A percentile compares a stretch with the other conserved stretches of the same genome.
These are phyloP conservation scores for Hyperoplus lanceolatus DNA, from an alignment of 2,797 vertebrate genomes.

Conservation along the genomic window DNA sequence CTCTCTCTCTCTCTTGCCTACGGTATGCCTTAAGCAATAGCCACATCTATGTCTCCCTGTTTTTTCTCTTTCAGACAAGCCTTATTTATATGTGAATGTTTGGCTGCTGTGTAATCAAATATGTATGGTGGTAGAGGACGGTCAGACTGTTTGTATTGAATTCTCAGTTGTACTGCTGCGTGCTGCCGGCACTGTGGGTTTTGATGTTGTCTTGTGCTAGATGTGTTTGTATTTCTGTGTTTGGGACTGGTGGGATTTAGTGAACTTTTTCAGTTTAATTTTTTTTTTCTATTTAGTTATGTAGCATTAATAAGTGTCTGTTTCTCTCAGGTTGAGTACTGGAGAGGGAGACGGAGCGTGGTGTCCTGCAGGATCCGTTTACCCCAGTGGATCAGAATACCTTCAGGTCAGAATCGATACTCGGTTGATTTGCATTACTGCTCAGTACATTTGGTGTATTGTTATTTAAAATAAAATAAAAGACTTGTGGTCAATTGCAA, in stretches of 20 bases:
- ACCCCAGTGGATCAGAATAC: slow-evolving; percentile 90
- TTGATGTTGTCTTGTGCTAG: slow-evolving; percentile 24
- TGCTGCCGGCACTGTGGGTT: slow-evolving; percentile 4
- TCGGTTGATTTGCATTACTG: background rate
- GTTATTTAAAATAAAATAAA: slow-evolving; percentile 21
- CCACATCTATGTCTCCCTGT: slow-evolving; percentile 8
- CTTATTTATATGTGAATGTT: slow-evolving; percentile 42
- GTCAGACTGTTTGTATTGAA: slow-evolving; percentile 34
- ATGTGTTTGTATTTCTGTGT: slow-evolving; percentile 26
- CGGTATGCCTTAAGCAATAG: background rate
- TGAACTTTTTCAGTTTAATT: background rate
- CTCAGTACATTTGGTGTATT: background rate
- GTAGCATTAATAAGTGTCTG: slow-evolving; percentile 8
- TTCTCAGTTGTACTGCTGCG: slow-evolving; percentile 30
- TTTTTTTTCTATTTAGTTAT: slow-evolving; percentile 1
- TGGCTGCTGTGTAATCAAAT: slow-evolving; percentile 36
- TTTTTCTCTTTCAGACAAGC: slow-evolving; percentile 26
- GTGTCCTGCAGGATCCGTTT: slow-evolving; percentile 92
- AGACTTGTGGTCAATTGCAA: background rate
- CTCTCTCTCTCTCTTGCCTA: slow-evolving; percentile 13
- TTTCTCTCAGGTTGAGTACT: slow-evolving; percentile 87
- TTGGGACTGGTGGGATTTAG: slow-evolving; percentile 34
- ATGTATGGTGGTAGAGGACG: slow-evolving; percentile 19
- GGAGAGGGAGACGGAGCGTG: slow-evolving; percentile 94
- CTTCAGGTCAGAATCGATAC: slow-evolving; percentile 85